Evolutionary conservation across 2,113 vertebrate species (phyloP), one percentile per base, ranked within the genome.

Genomic region (Rallus limicola): DNA sequence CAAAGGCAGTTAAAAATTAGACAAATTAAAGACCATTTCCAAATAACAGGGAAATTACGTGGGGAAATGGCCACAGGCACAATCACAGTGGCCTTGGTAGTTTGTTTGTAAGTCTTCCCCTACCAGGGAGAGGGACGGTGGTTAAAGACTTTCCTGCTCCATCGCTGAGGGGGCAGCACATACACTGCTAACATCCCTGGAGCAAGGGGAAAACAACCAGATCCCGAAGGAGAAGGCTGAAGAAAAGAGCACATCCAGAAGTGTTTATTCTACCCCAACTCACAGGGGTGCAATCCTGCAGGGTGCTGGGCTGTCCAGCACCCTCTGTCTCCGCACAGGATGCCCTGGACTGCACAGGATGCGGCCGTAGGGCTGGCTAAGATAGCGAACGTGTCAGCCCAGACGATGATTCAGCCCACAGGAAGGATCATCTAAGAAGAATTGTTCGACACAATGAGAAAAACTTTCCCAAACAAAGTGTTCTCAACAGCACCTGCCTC

Each of bases 381-480:
- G 25, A n/a, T 13, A 74, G 52, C 68, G 19, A 40, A 31, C 9
- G 8, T 23, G 52, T 60, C 89, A 28, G 25, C 75, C 20, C 34
- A 92, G 94, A 93, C 63, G 63, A 94, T 97, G 97, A 97, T 90
- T 97, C 96, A 97, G 89, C 89, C 83, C 78, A 88, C 93, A 96
- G 95, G 96, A 97, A 97, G 92, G 95, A 96, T 92, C 89, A 89
- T 80, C 93, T 68, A 62, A 95, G 94, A 90, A 88, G 92, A 93
- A 96, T 94, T 97, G 96, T n/a, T 96, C 67, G 29, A 84, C 77
- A 93, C 93, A 88, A 95, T 93, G 96, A 96, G 93, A 58, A 60
- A 82, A 89, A 83, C 83, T 96, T 96, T 96, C 95, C 96, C 95
- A 96, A 97, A 96, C 95, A 95, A 96, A 96, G 95, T 55, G 26